Evolutionary conservation across 2,888 invertebrate genomes (phyloP).

Genomic region (Chrysolina haemoptera): DNA sequence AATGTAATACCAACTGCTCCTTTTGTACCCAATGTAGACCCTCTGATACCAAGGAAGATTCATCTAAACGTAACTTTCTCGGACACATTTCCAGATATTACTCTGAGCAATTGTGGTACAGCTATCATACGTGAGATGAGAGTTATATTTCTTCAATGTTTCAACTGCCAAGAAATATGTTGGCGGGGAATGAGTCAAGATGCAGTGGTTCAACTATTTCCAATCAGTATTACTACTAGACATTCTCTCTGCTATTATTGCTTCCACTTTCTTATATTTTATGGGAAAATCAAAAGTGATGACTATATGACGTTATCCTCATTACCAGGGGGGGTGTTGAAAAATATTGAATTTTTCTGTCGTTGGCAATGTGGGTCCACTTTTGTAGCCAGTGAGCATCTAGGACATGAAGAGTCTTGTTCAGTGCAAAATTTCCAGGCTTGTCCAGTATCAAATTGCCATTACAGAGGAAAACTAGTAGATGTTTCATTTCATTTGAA

Average conservation of each 20-base stretch:
- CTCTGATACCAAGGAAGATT: conserved; percentile 8
- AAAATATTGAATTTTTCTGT: conserved; percentile 28
- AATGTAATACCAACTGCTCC: background rate
- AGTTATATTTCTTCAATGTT: conserved; percentile 28
- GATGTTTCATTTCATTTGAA: conserved; percentile 10
- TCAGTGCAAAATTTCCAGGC: background rate
- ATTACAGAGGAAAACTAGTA: background rate
- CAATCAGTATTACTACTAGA: background rate
- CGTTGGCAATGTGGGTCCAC: conserved; percentile 23
- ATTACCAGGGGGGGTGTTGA: background rate
- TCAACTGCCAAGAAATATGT: conserved; percentile 31
- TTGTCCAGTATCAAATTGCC: conserved; percentile 19
- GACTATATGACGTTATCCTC: conserved; percentile 9
- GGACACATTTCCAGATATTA: conserved; percentile 18
- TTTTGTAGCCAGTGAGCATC: conserved; percentile 3
- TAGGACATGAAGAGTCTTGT: conserved; percentile 30
- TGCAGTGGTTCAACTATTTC: conserved; percentile 6
- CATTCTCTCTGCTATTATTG: conserved; percentile 35
- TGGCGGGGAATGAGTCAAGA: conserved; percentile 30
- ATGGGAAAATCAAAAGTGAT: conserved; percentile 10
- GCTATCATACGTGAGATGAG: conserved; percentile 7
- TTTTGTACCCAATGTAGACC: conserved; percentile 7
- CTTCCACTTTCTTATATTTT: conserved; percentile 25
- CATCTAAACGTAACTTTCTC: conserved; percentile 12
- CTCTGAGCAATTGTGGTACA: conserved; percentile 13